Conservation (phyloP, 2,797 vertebrate genomes). For the Xiphorhynchus erythropygius region DNA sequence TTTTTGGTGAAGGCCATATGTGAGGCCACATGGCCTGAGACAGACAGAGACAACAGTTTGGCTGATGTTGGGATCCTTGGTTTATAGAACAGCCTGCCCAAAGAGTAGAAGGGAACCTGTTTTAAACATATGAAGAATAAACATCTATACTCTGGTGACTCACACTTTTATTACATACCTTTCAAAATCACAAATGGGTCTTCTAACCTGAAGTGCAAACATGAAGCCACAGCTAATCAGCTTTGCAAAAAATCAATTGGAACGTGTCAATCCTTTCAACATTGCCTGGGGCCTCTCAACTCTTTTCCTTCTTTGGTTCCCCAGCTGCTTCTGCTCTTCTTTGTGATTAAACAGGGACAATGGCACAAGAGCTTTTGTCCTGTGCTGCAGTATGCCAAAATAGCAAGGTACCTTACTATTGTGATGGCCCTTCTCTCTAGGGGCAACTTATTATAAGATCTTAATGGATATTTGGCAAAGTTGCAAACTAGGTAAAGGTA, state of each 20-base stretch:
- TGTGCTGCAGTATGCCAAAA: neutral
- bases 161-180: neutral
- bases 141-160: neutral
- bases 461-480: constrained; percentile 10
- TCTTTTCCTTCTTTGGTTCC: neutral
- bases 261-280: neutral
- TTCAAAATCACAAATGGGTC: constrained; percentile 35
- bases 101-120: neutral
- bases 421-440: neutral
- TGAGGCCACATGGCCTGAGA: neutral
- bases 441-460: neutral
- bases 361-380: neutral
- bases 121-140: neutral
- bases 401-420: neutral
- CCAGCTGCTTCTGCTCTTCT: neutral
- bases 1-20: neutral
- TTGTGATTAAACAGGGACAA: neutral
- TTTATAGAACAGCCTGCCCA: neutral
- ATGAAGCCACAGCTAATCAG: constrained; percentile 9
- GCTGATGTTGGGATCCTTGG: neutral
- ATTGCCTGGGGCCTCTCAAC: neutral
- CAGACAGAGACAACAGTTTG: neutral
- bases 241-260: constrained; percentile 11
- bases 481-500: neutral
- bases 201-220: constrained; percentile 17